These are phyloP conservation scores for Caenorhabditis inopinata DNA, from an alignment of 1,140 invertebrate genomes.

Conservation along the genomic window DNA sequence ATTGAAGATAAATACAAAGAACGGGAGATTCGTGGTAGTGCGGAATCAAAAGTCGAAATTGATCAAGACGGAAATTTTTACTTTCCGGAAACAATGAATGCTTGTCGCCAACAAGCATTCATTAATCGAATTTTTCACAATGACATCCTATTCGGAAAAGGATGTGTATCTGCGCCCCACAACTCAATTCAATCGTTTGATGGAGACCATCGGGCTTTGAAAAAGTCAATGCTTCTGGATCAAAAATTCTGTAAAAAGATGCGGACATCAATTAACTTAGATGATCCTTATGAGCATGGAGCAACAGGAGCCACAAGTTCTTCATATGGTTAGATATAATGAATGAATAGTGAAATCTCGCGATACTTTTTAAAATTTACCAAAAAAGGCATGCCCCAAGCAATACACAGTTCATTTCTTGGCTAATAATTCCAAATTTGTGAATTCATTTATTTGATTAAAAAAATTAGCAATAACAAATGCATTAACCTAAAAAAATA, in stretches of 20 bases:
- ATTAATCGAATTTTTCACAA: constrained; percentile 2
- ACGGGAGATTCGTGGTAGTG: neutral
- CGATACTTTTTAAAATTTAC: too few relatives aligned
- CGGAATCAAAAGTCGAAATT: neutral
- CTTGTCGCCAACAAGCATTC: neutral
- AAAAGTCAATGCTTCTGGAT: neutral
- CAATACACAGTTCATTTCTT: too few relatives aligned
- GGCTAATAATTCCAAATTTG: too few relatives aligned
- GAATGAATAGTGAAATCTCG: too few relatives aligned
- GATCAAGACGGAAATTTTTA: neutral
- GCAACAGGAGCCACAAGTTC: too few relatives aligned
- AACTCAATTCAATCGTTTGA: neutral
- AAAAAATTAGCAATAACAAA: too few relatives aligned
- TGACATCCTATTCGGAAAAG: neutral
- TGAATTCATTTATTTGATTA: too few relatives aligned
- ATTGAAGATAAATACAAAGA: neutral
- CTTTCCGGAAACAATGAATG: neutral
- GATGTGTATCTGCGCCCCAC: neutral
- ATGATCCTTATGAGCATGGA: too few relatives aligned
- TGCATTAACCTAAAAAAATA: too few relatives aligned
- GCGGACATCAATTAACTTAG: neutral
- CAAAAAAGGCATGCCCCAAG: too few relatives aligned
- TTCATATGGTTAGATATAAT: too few relatives aligned
- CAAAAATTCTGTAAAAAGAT: neutral
- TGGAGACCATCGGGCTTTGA: neutral